Evolutionary conservation across 2,797 vertebrate genomes (phyloP).

Genomic region (Sylvilagus floridanus): DNA sequence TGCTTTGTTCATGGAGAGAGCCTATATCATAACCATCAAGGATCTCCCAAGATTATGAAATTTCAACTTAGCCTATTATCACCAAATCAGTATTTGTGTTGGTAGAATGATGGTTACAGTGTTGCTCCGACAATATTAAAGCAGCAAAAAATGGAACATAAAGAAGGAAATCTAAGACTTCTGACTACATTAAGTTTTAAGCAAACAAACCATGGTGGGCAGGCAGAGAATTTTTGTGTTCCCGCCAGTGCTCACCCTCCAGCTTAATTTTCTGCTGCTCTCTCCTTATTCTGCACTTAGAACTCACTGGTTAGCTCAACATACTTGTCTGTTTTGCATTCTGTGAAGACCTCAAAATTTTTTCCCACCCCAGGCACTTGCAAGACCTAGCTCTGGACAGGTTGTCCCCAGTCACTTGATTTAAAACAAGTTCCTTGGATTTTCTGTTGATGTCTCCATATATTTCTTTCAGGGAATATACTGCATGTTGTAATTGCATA

Average conservation of each 20-base stretch:
- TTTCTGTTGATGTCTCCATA: neutral
- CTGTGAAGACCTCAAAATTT: neutral
- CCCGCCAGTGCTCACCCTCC: neutral
- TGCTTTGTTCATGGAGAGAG: neutral
- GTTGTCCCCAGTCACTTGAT: neutral
- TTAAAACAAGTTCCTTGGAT: neutral
- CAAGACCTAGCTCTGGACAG: neutral
- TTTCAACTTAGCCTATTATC: neutral
- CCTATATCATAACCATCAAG: neutral
- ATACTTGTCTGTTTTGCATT: neutral
- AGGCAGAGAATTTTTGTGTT: neutral
- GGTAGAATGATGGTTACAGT: neutral
- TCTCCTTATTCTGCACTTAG: too few relatives aligned
- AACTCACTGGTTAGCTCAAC: neutral
- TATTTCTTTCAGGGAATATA: neutral
- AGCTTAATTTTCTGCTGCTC: neutral
- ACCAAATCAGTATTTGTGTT: neutral
- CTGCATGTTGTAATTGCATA: neutral
- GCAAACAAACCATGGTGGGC: neutral
- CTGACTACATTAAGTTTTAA: neutral
- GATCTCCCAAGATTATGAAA: neutral
- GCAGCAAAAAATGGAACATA: neutral
- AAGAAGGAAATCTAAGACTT: neutral
- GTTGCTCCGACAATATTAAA: neutral
- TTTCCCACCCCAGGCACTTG: neutral